These are phyloP conservation scores for Ondatra zibethicus DNA, from an alignment of 2,113 vertebrate genomes.

Conservation along the genomic window DNA sequence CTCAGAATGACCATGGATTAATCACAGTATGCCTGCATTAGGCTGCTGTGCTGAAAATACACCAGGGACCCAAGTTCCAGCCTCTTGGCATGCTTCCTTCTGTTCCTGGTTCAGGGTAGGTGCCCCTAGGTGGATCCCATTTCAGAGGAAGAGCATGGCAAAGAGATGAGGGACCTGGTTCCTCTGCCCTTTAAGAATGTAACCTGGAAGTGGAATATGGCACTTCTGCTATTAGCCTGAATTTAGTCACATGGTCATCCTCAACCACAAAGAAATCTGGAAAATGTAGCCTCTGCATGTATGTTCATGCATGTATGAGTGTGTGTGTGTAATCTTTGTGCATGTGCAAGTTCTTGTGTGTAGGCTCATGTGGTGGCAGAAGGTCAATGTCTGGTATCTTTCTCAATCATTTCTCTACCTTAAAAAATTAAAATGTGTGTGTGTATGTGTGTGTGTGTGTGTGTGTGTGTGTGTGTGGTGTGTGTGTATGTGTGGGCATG, in stretches of 20 bases:
- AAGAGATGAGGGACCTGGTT: background rate
- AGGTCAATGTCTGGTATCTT: background rate
- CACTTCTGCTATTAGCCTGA: background rate
- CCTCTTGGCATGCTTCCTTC: background rate
- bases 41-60: background rate
- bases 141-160: background rate
- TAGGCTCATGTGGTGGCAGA: background rate
- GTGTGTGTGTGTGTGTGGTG: background rate
- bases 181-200: background rate
- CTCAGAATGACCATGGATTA: background rate
- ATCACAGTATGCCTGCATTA: background rate
- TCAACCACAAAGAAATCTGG: background rate
- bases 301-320: background rate
- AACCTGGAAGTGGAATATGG: background rate
- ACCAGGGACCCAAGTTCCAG: background rate
- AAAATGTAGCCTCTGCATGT: slow-evolving; percentile 35
- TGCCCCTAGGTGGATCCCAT: background rate
- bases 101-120: background rate
- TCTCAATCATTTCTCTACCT: background rate
- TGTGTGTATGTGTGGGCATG: background rate
- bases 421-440: background rate
- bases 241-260: background rate
- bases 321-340: background rate
- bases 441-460: background rate
- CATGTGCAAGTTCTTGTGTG: background rate